Evolutionary conservation across 2,888 invertebrate species (phyloP).

Genomic region (Acanthosepion lycidas): DNA sequence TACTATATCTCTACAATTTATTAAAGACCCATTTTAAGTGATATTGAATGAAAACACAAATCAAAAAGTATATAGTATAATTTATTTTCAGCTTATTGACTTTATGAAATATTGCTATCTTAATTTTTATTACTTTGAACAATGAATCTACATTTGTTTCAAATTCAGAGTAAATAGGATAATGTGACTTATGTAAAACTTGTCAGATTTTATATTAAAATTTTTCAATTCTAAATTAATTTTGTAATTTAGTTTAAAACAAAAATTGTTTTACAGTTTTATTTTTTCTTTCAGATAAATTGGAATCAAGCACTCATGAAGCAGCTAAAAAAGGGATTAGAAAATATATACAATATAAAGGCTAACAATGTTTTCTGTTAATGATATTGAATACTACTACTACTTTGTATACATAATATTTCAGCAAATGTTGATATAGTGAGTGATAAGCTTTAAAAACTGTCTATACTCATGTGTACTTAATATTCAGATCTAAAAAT

Average conservation of each 20-base stretch:
- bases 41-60: too few relatives aligned
- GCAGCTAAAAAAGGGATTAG: not conserved
- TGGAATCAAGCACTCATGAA: not conserved
- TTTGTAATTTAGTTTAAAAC: too few relatives aligned
- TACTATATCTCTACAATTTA: too few relatives aligned
- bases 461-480: not conserved
- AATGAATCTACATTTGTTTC: not conserved
- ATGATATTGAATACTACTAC: not conserved
- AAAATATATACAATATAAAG: not conserved
- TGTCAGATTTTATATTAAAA: too few relatives aligned
- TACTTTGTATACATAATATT: not conserved
- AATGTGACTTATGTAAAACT: too few relatives aligned
- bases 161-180: not conserved
- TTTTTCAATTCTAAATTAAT: too few relatives aligned
- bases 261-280: too few relatives aligned
- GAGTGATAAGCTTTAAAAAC: not conserved
- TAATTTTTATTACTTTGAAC: not conserved
- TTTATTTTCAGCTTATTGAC: not conserved
- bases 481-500: not conserved
- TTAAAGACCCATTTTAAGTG: too few relatives aligned
- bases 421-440: not conserved
- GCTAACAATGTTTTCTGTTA: not conserved
- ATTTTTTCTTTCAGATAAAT: conserved; percentile 4
- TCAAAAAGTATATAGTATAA: not conserved
- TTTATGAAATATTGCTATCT: not conserved